Percentiles rank a stretch among this genome's conserved stretches.
Conservation (phyloP, 2,797 vertebrate genomes). For the Ctenopoma multispine region DNA sequence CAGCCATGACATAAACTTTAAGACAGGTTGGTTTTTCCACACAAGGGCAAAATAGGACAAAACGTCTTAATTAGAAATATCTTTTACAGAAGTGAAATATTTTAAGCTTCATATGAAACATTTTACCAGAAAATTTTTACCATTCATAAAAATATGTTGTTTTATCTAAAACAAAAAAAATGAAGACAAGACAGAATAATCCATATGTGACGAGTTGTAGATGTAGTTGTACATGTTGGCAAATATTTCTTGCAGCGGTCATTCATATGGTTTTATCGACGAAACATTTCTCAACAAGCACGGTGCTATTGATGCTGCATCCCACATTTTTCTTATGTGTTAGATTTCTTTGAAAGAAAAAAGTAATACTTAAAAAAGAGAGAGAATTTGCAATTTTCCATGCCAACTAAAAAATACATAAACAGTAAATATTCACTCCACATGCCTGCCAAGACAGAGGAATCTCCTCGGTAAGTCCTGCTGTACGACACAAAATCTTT, state of each 20-base stretch:
- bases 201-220: background rate
- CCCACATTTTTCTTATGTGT: background rate
- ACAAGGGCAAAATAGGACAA: background rate
- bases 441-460: slow-evolving; percentile 45
- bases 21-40: slow-evolving; percentile 20
- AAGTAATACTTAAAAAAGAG: background rate
- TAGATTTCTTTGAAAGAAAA: background rate
- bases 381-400: background rate
- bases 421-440: background rate
- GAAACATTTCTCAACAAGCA: slow-evolving; percentile 1
- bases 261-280: slow-evolving; percentile 1
- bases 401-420: background rate
- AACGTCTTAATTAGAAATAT: background rate
- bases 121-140: slow-evolving; percentile 17
- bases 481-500: slow-evolving; percentile 34
- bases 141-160: background rate
- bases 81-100: background rate
- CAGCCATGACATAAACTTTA: slow-evolving; percentile 10
- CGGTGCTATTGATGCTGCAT: slow-evolving; percentile 10
- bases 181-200: background rate
- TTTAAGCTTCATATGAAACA: slow-evolving; percentile 9
- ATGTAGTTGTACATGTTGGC: background rate
- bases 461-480: slow-evolving; percentile 53
- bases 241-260: background rate
- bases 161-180: background rate